A percentile compares a stretch with the other conserved stretches of the same genome.
Evolutionary conservation across 2,797 vertebrate species (phyloP).

Genomic region (Aythya fuligula): DNA sequence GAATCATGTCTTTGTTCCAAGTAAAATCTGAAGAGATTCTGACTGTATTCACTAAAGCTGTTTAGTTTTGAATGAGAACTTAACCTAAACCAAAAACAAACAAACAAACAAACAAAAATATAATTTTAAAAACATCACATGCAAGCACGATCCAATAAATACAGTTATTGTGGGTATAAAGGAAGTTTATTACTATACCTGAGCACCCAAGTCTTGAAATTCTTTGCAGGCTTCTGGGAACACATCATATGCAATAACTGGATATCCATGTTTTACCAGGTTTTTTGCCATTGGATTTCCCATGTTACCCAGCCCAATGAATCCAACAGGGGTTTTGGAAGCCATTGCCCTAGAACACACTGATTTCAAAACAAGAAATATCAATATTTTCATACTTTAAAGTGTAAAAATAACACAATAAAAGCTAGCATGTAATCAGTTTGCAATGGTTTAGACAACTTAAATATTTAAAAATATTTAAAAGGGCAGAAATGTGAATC

Average conservation of each 20-base stretch:
- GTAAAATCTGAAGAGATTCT: background rate
- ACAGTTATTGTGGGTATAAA: background rate
- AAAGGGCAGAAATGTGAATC: background rate
- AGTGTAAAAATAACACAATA: background rate
- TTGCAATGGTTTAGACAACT: background rate
- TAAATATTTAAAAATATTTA: background rate
- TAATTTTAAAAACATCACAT: background rate
- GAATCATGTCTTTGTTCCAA: background rate
- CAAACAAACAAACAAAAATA: background rate
- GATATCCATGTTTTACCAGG: slow-evolving; percentile 94
- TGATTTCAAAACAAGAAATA: slow-evolving; percentile 76
- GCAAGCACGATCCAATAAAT: background rate
- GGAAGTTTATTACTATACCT: slow-evolving; percentile 82
- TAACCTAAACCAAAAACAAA: background rate
- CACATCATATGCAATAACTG: slow-evolving; percentile 92
- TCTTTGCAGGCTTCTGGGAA: slow-evolving; percentile 98
- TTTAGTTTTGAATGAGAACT: background rate
- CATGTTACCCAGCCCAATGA: slow-evolving; percentile 97
- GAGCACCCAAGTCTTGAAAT: slow-evolving; percentile 91
- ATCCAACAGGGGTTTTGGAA: slow-evolving; percentile 96
- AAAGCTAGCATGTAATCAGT: background rate
- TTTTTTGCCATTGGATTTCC: slow-evolving; percentile 99
- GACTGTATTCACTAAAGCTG: background rate
- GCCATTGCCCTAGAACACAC: slow-evolving; percentile 93
- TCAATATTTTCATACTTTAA: slow-evolving; percentile 33